Evolutionary conservation across 2,113 vertebrate species (phyloP).

Genomic region (Arvicanthis niloticus): DNA sequence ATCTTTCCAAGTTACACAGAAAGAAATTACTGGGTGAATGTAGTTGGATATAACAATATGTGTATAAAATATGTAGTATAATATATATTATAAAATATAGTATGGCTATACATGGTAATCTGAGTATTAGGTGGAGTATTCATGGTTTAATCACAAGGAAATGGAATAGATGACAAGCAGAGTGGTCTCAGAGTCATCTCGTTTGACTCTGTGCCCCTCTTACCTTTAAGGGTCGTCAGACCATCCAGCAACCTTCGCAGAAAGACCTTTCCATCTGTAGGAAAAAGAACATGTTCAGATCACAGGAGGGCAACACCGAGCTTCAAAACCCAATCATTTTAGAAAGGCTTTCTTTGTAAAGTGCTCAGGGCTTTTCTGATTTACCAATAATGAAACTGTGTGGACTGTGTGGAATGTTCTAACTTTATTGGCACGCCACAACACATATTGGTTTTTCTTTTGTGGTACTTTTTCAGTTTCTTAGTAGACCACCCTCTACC

Average conservation of each 20-base stretch:
- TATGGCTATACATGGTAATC: not conserved
- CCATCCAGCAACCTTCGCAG: slow-evolving; percentile 46
- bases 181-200: not conserved
- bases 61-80: not conserved
- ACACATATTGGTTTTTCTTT: not conserved
- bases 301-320: not conserved
- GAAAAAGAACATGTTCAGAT: slow-evolving; percentile 14
- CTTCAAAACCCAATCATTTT: not conserved
- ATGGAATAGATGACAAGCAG: not conserved
- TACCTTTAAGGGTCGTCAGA: slow-evolving; percentile 52
- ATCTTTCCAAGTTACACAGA: not conserved
- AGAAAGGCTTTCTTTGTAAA: slow-evolving; percentile 7
- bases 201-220: not conserved
- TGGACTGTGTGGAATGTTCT: not conserved
- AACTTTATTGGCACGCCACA: not conserved
- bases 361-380: not conserved
- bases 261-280: slow-evolving; percentile 67
- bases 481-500: not conserved
- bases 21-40: not conserved
- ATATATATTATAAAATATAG: not conserved
- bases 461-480: not conserved
- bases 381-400: not conserved
- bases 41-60: not conserved
- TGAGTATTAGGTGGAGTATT: not conserved
- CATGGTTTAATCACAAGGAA: not conserved